Base-by-base conservation (phyloP, 2,113 vertebrate genomes). In the Anoplopoma fimbria region DNA sequence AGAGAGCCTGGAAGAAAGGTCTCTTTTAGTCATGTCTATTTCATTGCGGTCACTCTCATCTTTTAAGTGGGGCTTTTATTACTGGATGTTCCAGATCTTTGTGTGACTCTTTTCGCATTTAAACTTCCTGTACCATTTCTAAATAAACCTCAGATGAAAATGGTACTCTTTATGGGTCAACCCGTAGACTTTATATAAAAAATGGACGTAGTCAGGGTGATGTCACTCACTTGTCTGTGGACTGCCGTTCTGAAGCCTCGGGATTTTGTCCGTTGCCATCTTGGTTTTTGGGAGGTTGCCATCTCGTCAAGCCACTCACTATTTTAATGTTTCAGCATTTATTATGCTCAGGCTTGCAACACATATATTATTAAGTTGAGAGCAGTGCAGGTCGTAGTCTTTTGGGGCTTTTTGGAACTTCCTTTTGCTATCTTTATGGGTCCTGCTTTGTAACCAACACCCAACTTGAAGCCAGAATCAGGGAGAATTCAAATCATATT, bases 1-100 rank as follows among this genome's bases (percentile, higher is more conserved):
- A 71, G 29, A 64, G 82, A 88, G 64, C 64, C 67, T 64, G 25
- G 4, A 74, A 60, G 33, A 69, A 42, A 33, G 38, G 49, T 82
- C 45, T 73, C 57, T 75, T 87, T 68, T 38, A 29, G 31, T 29
- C 40, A 3, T 67, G 36, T 84, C 31, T 53, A 3, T 77, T 12
- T 69, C 27, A 38, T 38, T 63, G 9, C 21, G 21, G 21, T 38
- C 29, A 60, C 21, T n/a, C 21, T 64, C 23, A 38, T 38, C 14
- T 57, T 82, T 60, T 36, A n/a, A 49, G 12, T 19, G 3, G 57
- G 31, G 36, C 13, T 75, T 62, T 69, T 84, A 60, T 79, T 71
- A 75, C 23, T 31, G n/a, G 45, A 69, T 76, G 36, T 67, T 36
- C 33, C 33, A 49, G 27, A 51, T 63, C 45, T 23, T 58, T 47